A percentile compares a stretch with the other conserved stretches of the same genome.
phyloP scores from a whole-genome alignment of 2,113 vertebrate genomes.

The Rhinoptilus africanus region DNA sequence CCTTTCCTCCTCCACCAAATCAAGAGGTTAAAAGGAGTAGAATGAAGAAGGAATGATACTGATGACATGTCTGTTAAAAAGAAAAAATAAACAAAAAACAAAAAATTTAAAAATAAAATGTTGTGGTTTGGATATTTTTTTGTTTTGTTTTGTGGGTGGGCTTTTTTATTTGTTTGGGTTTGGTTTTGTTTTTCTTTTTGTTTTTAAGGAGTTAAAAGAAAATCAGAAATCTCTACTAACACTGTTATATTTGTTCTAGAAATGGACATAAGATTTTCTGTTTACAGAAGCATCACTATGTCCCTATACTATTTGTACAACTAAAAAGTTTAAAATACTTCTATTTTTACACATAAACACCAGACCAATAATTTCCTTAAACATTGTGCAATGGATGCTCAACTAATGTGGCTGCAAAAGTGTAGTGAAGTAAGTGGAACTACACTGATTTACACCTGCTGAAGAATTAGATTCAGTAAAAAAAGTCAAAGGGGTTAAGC shows the following conservation, averaged over 20 bases:
- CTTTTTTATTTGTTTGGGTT: not conserved
- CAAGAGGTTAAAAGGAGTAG: not conserved
- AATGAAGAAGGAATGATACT: not conserved
- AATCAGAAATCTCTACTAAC: not conserved
- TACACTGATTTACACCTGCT: not conserved
- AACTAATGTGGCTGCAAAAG: not conserved
- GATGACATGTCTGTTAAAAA: not conserved
- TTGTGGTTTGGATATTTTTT: not conserved
- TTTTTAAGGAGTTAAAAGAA: not conserved
- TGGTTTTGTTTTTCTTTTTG: too few relatives aligned
- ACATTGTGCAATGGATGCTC: not conserved
- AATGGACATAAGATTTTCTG: not conserved
- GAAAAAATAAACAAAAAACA: too few relatives aligned
- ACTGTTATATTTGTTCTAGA: not conserved
- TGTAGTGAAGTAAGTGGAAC: not conserved
- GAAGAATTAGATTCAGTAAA: not conserved
- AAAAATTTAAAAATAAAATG: fast-evolving
- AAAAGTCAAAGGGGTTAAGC: not conserved
- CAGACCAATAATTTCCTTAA: not conserved
- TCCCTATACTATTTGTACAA: not conserved
- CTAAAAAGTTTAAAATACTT: not conserved
- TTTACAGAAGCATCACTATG: not conserved
- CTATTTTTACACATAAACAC: fast-evolving
- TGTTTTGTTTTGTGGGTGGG: not conserved
- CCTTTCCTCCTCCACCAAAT: not conserved